These are phyloP conservation scores for Cecropterus lyciades DNA, from an alignment of 1,140 invertebrate genomes.

Conservation along the genomic window DNA sequence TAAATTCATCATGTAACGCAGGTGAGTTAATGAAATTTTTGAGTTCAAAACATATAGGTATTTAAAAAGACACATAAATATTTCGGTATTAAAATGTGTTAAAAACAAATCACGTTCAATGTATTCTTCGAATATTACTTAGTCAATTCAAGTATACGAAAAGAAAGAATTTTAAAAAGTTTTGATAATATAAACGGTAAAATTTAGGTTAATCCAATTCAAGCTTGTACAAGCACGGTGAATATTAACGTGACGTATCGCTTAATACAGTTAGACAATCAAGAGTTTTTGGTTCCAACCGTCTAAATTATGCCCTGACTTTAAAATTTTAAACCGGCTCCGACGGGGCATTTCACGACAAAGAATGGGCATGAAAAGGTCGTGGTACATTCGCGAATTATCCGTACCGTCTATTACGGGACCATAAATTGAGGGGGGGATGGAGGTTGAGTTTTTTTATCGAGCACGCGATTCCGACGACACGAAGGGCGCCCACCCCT, in stretches of 20 bases:
- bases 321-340: conserved; percentile 9
- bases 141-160: too few species aligned
- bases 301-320: not conserved
- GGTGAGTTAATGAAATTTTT: too few species aligned
- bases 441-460: conserved; percentile 59
- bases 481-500: conserved; percentile 55
- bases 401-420: conserved; percentile 63
- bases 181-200: too few species aligned
- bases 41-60: too few species aligned
- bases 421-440: conserved; percentile 59
- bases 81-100: too few species aligned
- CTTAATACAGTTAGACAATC: not conserved
- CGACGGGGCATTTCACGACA: conserved; percentile 4
- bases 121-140: too few species aligned
- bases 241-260: not conserved
- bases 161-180: too few species aligned
- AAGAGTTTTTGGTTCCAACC: conserved; percentile 6
- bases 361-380: conserved; percentile 31
- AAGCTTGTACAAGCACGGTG: not conserved
- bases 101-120: too few species aligned
- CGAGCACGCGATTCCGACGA: conserved; percentile 61
- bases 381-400: conserved; percentile 57
- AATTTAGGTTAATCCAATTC: not conserved
- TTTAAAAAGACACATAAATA: too few species aligned
- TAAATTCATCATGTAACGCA: too few species aligned